phyloP scores from a whole-genome alignment of 1,140 invertebrate genomes.

The Zaprionus inermis region DNA sequence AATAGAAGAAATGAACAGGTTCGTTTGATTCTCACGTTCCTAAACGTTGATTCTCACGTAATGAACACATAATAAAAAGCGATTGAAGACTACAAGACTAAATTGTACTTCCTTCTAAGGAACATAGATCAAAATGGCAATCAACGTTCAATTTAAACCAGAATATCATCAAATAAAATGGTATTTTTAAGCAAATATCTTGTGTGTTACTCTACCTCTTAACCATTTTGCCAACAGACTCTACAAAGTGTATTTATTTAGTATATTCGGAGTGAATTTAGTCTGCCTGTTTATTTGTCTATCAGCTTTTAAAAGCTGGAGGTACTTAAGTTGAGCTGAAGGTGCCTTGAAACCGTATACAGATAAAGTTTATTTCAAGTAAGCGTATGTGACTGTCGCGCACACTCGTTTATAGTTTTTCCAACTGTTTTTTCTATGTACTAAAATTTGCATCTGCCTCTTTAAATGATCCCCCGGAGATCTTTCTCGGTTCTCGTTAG shows the following conservation, averaged over 20 bases:
- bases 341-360: neutral
- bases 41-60: neutral
- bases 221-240: too few species aligned
- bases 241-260: too few species aligned
- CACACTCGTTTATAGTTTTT: too few species aligned
- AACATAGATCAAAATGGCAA: neutral
- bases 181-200: neutral
- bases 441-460: constrained; percentile 17
- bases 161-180: neutral
- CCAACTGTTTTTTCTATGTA: neutral
- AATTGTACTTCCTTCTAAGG: neutral
- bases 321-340: too few species aligned
- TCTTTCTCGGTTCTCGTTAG: constrained; percentile 42
- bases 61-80: constrained; percentile 5
- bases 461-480: constrained; percentile 18
- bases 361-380: neutral
- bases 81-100: neutral
- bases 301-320: too few species aligned
- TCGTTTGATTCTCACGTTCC: constrained; percentile 16
- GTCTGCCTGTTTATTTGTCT: too few species aligned
- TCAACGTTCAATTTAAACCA: neutral
- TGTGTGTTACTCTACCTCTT: too few species aligned
- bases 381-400: too few species aligned
- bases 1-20: constrained; percentile 35
- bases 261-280: neutral